A percentile compares a stretch with the other conserved stretches of the same genome.
Evolutionary conservation across 2,888 invertebrate genomes (phyloP).

Genomic region (Lycophotia porphyrea): DNA sequence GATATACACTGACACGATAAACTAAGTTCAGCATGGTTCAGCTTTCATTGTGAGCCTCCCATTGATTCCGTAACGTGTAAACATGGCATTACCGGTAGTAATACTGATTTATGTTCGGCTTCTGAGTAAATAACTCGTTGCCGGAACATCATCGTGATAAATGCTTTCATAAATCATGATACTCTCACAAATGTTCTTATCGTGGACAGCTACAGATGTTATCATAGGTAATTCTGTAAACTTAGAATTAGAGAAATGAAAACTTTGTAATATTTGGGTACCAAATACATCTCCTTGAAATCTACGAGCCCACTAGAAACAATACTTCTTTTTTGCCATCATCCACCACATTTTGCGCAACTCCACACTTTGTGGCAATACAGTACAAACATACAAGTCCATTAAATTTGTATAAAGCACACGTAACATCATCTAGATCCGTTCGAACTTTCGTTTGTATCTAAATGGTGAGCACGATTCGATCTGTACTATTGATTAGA

Average conservation of each 20-base stretch:
- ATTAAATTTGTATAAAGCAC: constrained; percentile 69
- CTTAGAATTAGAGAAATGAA: background rate
- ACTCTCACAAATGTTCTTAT: constrained; percentile 18
- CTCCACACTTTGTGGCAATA: constrained; percentile 4
- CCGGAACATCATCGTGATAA: constrained; percentile 52
- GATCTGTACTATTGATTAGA: constrained; percentile 81
- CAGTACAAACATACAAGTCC: constrained; percentile 52
- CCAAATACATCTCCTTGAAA: background rate
- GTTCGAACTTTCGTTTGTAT: constrained; percentile 82
- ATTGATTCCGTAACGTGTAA: constrained; percentile 49
- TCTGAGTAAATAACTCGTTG: constrained; percentile 44
- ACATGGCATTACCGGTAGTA: constrained; percentile 38
- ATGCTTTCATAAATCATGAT: constrained; percentile 47
- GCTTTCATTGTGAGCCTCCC: constrained; percentile 28
- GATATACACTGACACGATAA: constrained; percentile 38
- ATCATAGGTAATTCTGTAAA: background rate
- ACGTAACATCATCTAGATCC: constrained; percentile 79
- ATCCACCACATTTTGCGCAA: constrained; percentile 36
- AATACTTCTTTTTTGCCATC: background rate
- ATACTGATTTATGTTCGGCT: constrained; percentile 54
- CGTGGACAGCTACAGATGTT: background rate
- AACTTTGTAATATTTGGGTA: background rate
- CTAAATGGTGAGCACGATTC: constrained; percentile 80
- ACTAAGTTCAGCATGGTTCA: constrained; percentile 26
- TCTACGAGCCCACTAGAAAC: background rate